These are phyloP conservation scores for Alexandromys fortis DNA, from an alignment of 2,113 vertebrate genomes.

Conservation along the genomic window DNA sequence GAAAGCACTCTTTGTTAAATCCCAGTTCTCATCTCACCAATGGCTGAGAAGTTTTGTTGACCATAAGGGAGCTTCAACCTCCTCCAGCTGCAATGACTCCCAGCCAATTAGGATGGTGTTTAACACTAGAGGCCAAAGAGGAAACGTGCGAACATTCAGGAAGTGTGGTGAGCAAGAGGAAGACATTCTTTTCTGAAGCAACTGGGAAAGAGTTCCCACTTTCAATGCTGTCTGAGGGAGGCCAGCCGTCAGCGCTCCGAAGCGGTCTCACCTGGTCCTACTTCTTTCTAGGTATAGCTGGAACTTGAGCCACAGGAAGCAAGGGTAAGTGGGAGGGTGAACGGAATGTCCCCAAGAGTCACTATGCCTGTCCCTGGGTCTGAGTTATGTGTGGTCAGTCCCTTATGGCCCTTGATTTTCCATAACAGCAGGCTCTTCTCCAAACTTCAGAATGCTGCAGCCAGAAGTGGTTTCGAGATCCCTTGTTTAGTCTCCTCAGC, in stretches of 20 bases:
- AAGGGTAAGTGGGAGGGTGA: neutral
- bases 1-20: too few species aligned
- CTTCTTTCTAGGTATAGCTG: neutral
- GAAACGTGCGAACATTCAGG: too few species aligned
- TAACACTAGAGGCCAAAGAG: too few species aligned
- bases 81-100: too few species aligned
- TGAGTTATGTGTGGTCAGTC: neutral
- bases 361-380: neutral
- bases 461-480: neutral
- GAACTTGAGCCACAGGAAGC: neutral
- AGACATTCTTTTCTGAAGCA: neutral
- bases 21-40: too few species aligned
- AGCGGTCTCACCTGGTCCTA: too few species aligned
- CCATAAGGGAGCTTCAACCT: too few species aligned
- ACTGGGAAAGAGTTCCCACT: neutral
- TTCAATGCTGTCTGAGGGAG: neutral
- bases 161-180: too few species aligned
- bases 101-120: too few species aligned
- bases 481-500: neutral
- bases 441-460: neutral
- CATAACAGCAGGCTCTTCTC: neutral
- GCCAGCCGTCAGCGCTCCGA: neutral
- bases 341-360: neutral
- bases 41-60: too few species aligned
- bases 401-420: neutral